Conservation (phyloP, 2,113 vertebrate species). For the Dromas ardeola region DNA sequence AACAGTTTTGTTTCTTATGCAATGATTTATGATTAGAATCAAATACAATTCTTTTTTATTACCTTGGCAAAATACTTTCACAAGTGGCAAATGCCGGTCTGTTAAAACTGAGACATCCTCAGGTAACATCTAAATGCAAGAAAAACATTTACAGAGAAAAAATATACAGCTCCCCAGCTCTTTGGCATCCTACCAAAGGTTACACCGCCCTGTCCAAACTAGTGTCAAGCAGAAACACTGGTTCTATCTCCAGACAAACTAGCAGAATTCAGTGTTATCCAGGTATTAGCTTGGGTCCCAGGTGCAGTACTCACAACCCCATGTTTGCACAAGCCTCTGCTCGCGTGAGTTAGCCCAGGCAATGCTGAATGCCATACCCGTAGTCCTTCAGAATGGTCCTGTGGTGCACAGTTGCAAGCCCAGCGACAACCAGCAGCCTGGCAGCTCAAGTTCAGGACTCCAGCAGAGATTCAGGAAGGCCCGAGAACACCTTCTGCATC, state of each 20-base stretch:
- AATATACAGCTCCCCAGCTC: background rate
- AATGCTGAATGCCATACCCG: background rate
- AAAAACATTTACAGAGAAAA: background rate
- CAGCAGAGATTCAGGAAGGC: background rate
- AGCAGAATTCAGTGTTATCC: background rate
- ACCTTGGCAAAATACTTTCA: background rate
- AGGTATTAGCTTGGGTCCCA: background rate
- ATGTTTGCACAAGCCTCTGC: background rate
- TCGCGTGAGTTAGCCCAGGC: background rate
- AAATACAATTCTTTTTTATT: background rate
- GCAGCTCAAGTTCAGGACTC: background rate
- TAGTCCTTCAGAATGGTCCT: background rate
- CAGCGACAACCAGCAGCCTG: background rate
- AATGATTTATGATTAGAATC: background rate
- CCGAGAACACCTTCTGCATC: background rate
- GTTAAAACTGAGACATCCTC: background rate
- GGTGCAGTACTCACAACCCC: background rate
- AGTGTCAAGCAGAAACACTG: background rate
- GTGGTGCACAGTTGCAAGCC: accelerated
- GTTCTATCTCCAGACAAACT: background rate
- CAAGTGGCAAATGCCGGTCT: background rate
- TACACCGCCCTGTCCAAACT: background rate
- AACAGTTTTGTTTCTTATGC: background rate
- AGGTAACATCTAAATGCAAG: background rate
- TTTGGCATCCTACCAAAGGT: background rate